phyloP scores from a whole-genome alignment of 1,140 invertebrate species.

The Cotesia vestalis region DNA sequence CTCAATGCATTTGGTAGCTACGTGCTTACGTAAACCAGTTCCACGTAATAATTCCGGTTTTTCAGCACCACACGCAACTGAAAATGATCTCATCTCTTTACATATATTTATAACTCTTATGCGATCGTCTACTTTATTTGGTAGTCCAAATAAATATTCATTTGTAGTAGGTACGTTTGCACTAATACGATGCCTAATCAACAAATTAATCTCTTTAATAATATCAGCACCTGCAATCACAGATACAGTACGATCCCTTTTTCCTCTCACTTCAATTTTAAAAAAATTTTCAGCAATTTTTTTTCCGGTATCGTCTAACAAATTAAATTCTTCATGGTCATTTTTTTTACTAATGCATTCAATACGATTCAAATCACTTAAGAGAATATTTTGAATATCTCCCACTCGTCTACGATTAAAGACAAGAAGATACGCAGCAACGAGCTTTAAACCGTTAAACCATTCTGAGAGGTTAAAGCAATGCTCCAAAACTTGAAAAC shows the following conservation, averaged over 20 bases:
- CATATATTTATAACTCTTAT: neutral
- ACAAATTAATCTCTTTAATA: neutral
- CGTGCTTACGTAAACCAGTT: slow-evolving; percentile 14
- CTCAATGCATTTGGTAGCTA: neutral
- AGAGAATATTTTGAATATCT: slow-evolving; percentile 27
- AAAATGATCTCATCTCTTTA: slow-evolving; percentile 17
- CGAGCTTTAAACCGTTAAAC: neutral
- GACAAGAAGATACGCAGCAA: slow-evolving; percentile 12
- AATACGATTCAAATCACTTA: neutral
- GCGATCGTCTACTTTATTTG: neutral
- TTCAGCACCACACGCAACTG: slow-evolving; percentile 18
- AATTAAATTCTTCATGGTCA: slow-evolving; percentile 23
- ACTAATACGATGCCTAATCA: neutral
- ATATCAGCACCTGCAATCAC: neutral
- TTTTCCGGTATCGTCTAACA: slow-evolving; percentile 9
- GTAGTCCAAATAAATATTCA: slow-evolving; percentile 28
- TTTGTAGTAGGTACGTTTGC: neutral
- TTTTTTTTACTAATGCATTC: slow-evolving; percentile 14
- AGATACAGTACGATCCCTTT: slow-evolving; percentile 28
- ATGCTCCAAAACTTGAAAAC: neutral
- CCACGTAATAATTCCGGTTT: slow-evolving; percentile 3
- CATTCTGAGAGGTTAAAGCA: neutral
- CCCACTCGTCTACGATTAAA: slow-evolving; percentile 37
- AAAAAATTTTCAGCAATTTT: slow-evolving; percentile 19
- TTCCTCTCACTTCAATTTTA: slow-evolving; percentile 26